phyloP scores from a whole-genome alignment of 2,797 vertebrate species.

The Danio jaintianensis region DNA sequence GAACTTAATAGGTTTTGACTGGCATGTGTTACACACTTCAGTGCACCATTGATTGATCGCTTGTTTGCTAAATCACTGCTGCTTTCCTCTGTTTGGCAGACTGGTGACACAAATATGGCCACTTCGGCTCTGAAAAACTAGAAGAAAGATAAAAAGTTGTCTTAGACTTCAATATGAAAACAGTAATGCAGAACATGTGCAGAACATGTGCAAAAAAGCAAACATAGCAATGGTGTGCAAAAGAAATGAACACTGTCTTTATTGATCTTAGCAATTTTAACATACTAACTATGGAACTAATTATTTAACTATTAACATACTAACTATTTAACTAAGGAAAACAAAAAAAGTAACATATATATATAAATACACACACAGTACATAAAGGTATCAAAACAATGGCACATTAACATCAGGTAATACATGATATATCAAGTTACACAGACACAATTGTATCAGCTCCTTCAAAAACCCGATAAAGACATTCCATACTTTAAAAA shows the following conservation, averaged over 20 bases:
- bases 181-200: background rate
- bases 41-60: conserved; percentile 92
- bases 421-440: background rate
- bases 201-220: background rate
- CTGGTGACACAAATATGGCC: conserved; percentile 83
- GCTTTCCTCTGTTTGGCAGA: conserved; percentile 84
- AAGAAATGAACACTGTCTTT: background rate
- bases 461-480: background rate
- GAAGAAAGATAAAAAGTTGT: conserved; percentile 40
- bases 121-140: conserved; percentile 66
- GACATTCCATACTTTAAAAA: background rate
- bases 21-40: conserved; percentile 90
- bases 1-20: conserved; percentile 96
- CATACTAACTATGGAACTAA: no score
- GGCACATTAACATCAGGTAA: background rate
- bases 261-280: background rate
- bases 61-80: conserved; percentile 95
- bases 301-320: no score
- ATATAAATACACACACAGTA: background rate
- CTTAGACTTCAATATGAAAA: background rate
- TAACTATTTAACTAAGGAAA: no score
- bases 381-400: background rate
- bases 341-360: background rate
- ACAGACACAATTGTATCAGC: background rate
- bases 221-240: background rate